phyloP scores from a whole-genome alignment of 2,113 vertebrate genomes.

The Paralichthys olivaceus region DNA sequence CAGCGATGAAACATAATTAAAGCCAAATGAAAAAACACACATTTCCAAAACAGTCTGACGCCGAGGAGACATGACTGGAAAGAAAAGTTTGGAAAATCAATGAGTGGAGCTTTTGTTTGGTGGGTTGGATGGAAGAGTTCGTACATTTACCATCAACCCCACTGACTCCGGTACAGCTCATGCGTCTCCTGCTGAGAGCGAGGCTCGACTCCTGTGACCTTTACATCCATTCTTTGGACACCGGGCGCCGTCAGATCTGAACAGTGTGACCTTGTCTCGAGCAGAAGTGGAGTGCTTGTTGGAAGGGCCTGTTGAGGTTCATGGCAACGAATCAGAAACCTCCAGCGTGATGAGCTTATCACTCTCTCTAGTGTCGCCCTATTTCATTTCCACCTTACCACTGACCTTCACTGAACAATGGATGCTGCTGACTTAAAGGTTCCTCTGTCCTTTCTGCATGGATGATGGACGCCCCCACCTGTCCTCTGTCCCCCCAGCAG shows the following conservation, averaged over 20 bases:
- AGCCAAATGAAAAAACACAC: background rate
- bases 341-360: slow-evolving; percentile 75
- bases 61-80: slow-evolving; percentile 21
- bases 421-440: slow-evolving; percentile 79
- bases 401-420: slow-evolving; percentile 84
- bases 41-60: background rate
- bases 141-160: background rate
- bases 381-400: slow-evolving; percentile 79
- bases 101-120: background rate
- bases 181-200: background rate
- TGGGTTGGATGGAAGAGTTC: background rate
- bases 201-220: slow-evolving; percentile 8
- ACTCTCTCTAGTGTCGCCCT: slow-evolving; percentile 74
- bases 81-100: slow-evolving; percentile 10
- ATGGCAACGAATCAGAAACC: slow-evolving; percentile 71
- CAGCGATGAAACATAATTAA: background rate
- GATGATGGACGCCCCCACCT: slow-evolving; percentile 74
- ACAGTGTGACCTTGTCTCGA: slow-evolving; percentile 47
- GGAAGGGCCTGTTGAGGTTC: slow-evolving; percentile 41
- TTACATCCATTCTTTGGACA: slow-evolving; percentile 11
- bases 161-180: background rate
- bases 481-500: slow-evolving; percentile 52
- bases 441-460: slow-evolving; percentile 72
- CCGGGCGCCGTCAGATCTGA: background rate
- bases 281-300: slow-evolving; percentile 43